Evolutionary conservation across 2,888 invertebrate species (phyloP), one percentile per base, ranked within the genome.

Genomic region (Hoplodrina ambigua): DNA sequence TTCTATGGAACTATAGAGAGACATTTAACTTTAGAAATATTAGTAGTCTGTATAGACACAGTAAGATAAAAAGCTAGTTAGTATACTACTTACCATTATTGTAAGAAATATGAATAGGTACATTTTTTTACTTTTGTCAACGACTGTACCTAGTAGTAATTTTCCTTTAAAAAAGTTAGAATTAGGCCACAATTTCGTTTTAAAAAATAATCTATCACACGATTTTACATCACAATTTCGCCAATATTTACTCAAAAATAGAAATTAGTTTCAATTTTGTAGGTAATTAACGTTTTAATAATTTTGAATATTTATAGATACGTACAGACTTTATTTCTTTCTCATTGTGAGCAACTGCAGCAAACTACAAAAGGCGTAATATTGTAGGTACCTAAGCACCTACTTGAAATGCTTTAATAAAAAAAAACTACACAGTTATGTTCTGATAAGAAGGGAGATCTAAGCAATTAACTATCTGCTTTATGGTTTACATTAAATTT

Each of bases 111-210:
- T 52, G 41, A 46, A 64, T 55, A n/a, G n/a, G n/a, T n/a, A 30
- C 17, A 50, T 55, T 63, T 62, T 19, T 55, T 60, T 56, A 20
- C 56, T 49, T 71, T 61, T 76, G 85, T 85, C 73, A 84, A 85
- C 87, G 87, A 91, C 89, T 89, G 87, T 88, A 90, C 77, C 44
- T 11, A 11, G 81, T 53, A 55, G 20, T 17, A 68, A 52, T 13
- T 64, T 69, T 72, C 65, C 70, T 67, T 81, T 7, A 82, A 86
- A 86, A 84, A 89, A 85, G 80, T 86, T 82, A 76, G 72, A 88
- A 77, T 89, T 93, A 94, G 94, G 94, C 94, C 94, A 91, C 92
- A 88, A 89, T 89, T 91, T 92, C 90, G 88, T 88, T 91, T 86
- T 83, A 76, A 87, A 88, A 86, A 88, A 74, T 74, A 76, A 76